Base-by-base conservation (phyloP, 1,140 invertebrate genomes). In the Bathynomus jamesi region DNA sequence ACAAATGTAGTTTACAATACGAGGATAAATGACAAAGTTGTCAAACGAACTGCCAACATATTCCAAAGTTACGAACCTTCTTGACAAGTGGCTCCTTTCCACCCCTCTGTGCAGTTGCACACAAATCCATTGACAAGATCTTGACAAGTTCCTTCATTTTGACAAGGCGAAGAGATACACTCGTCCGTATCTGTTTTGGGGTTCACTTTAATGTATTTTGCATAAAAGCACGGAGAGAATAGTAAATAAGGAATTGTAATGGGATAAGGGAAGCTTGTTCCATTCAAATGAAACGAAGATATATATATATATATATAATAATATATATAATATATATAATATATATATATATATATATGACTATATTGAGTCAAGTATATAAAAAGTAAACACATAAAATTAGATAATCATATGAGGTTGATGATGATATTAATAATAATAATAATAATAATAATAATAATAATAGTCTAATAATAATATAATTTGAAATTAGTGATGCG, bases 71-170 rank as follows among this genome's bases (percentile, higher is more conserved):
- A 8, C 32, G 2, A 5, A 5, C 40, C 46, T 3, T 21, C 89
- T 80, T 94, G 89, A 81, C 92, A 94, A 69, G 88, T 84, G 62
- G 87, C 84, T 31, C 93, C 93, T 75, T 89, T 88, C 92, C 92
- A 96, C 28, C 92, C 89, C 5, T 88, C 79, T 11, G 88, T 87
- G 82, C 92, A 94, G 61, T 88, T 84, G 81, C 92, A 94, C 64
- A 84, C 84, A 82, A 91, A 94, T 11, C 86, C 86, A 78, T 91
- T 87, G 68, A 88, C 86, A 64, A 89, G 83, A 80, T 92, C 89
- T 27, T 90, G 83, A 82, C 94, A 97, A 66, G 88, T 91, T 40
- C 91, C 94, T 64, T 90, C 90, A 83, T 96, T 94, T 80, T 90
- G 86, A 81, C 94, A 96, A 0, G 94, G 90, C 73, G 84, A 81